Evolutionary conservation across 2,888 invertebrate genomes (phyloP), one percentile per base, ranked within the genome.

Genomic region (Neocrepidodera transversa): DNA sequence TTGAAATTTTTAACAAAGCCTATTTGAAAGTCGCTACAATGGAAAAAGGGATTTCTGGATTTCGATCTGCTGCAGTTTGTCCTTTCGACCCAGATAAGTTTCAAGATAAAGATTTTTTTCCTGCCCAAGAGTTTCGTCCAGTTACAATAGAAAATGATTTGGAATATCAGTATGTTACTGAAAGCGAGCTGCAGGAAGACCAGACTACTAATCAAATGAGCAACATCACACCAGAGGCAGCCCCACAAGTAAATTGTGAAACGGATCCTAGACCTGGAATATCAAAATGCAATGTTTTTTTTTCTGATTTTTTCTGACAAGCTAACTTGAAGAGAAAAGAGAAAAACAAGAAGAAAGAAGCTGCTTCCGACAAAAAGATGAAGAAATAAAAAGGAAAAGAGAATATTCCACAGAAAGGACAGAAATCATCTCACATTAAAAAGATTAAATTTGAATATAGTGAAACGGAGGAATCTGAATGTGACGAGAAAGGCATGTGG

Each of bases 181-280:
- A 42, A 2, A 42, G 18, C 18, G 42, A 42, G 42, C 5, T 42
- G 10, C 42, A 10, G 3, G 10, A 20, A 2, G 42, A 42, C 18
- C 42, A 42, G 42, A 13, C 18, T 42, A 42, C 42, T 42, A 6
- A 42, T 42, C 6, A 42, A 42, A 42, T 1, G 18, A 20, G 42
- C 42, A 42, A 42, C 38, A 42, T 42, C 42, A 42, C 42, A 18
- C 42, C 42, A 42, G 42, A 18, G 18, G 20, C 20, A 42, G 10
- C 16, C 18, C n/a, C 42, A 42, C 42, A 42, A 18, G 42, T 42
- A 18, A n/a, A n/a, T n/a, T n/a, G n/a, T n/a, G n/a, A n/a, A n/a
- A n/a, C n/a, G n/a, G n/a, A n/a, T n/a, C n/a, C 17, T n/a, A n/a
- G n/a, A n/a, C n/a, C n/a, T n/a, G n/a, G n/a, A n/a, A n/a, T n/a